A percentile compares a stretch with the other conserved stretches of the same genome.
Evolutionary conservation across 2,797 vertebrate species (phyloP).

Genomic region (Eulemur coronatus): DNA sequence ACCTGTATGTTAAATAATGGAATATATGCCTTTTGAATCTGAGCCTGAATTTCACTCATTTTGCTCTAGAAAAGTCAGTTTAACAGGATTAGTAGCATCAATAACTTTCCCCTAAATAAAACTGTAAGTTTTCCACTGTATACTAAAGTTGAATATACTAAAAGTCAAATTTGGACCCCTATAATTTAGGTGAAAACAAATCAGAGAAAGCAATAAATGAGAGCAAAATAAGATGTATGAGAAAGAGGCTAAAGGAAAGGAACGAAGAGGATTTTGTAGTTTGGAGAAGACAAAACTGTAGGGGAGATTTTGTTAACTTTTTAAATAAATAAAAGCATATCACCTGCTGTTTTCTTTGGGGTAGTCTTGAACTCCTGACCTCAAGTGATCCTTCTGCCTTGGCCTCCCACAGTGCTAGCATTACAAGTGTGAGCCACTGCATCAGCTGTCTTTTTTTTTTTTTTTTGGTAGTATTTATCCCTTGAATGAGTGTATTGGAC

Average conservation of each 20-base stretch:
- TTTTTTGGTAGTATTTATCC: background rate
- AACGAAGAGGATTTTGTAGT: background rate
- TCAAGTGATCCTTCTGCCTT: too few species aligned
- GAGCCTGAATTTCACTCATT: slow-evolving; percentile 35
- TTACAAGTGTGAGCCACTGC: too few species aligned
- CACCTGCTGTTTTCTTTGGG: background rate
- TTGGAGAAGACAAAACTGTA: background rate
- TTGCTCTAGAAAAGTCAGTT: background rate
- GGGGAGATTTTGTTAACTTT: background rate
- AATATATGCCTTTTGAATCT: background rate
- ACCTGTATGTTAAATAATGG: background rate
- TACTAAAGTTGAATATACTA: background rate
- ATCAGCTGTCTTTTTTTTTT: background rate
- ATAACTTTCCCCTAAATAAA: background rate
- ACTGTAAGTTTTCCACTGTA: background rate
- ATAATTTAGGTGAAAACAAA: background rate
- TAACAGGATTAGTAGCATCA: background rate
- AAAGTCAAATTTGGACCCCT: background rate
- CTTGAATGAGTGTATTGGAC: background rate
- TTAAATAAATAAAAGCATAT: background rate
- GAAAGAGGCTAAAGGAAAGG: background rate
- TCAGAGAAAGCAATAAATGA: slow-evolving; percentile 18
- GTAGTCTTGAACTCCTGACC: too few species aligned
- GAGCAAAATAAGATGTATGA: background rate
- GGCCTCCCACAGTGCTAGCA: too few species aligned